phyloP scores from a whole-genome alignment of 2,797 vertebrate genomes.

The Rhinatrema bivittatum region DNA sequence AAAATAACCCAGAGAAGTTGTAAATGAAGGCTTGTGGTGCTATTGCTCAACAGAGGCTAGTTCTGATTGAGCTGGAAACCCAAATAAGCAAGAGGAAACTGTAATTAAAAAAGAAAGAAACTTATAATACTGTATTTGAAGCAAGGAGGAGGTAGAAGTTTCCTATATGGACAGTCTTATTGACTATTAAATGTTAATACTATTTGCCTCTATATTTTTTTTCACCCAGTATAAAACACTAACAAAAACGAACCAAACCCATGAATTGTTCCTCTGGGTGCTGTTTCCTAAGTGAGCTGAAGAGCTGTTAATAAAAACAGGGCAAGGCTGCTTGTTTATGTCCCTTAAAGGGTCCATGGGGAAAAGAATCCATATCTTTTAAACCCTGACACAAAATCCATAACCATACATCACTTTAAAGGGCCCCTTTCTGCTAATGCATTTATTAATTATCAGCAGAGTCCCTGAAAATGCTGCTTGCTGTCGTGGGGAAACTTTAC shows the following conservation, averaged over 20 bases:
- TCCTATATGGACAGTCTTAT: too few relatives aligned
- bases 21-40: too few relatives aligned
- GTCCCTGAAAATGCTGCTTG: not conserved
- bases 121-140: too few relatives aligned
- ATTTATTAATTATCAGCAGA: conserved; percentile 13
- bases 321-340: conserved; percentile 3
- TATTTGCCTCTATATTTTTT: not conserved
- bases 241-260: not conserved
- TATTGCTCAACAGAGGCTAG: too few relatives aligned
- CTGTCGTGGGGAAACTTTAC: too few relatives aligned
- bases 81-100: too few relatives aligned
- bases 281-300: conserved; percentile 5
- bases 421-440: conserved; percentile 14
- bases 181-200: not conserved
- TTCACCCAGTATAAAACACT: not conserved
- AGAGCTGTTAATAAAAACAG: conserved; percentile 4
- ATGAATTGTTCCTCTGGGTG: conserved; percentile 8
- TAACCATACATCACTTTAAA: conserved; percentile 18
- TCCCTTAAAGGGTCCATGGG: conserved; percentile 13
- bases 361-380: conserved; percentile 8
- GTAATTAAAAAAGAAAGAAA: too few relatives aligned
- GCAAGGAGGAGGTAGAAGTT: too few relatives aligned
- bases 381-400: conserved; percentile 21
- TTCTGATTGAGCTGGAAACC: too few relatives aligned
- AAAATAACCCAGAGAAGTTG: too few relatives aligned